phyloP scores from a whole-genome alignment of 2,888 invertebrate species.

The Vesta saturnalis region DNA sequence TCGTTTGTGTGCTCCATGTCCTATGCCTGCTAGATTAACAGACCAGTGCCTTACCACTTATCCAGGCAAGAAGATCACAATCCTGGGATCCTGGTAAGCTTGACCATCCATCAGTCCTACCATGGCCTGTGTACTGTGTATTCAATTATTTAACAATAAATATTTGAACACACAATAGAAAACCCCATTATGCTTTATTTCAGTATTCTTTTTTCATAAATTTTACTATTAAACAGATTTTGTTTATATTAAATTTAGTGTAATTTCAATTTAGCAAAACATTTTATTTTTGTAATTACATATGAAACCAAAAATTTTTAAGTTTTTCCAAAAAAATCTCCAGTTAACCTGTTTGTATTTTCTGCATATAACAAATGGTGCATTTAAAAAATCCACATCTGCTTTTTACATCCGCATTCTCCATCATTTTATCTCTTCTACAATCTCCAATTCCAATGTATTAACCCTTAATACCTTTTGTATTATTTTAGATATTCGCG shows the following conservation, averaged over 20 bases:
- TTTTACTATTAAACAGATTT: too few relatives aligned
- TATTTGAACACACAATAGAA: constrained; percentile 19
- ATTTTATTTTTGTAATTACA: too few relatives aligned
- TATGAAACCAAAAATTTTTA: too few relatives aligned
- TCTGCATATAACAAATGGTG: constrained; percentile 17
- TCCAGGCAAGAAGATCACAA: constrained; percentile 57
- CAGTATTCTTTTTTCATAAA: too few relatives aligned
- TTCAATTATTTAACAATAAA: constrained; percentile 20
- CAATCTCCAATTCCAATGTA: constrained; percentile 7
- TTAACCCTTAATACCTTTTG: constrained; percentile 11
- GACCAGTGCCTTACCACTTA: constrained; percentile 58
- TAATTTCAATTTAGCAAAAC: too few relatives aligned
- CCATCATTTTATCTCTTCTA: constrained; percentile 28
- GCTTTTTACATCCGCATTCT: constrained; percentile 24
- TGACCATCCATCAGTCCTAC: constrained; percentile 55
- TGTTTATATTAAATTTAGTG: too few relatives aligned
- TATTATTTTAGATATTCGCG: not conserved
- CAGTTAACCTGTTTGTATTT: constrained; percentile 16
- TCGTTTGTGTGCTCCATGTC: constrained; percentile 56
- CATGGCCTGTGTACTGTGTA: constrained; percentile 22
- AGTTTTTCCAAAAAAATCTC: not conserved
- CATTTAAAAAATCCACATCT: constrained; percentile 25
- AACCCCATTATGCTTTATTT: not conserved
- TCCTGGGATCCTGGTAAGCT: constrained; percentile 58
- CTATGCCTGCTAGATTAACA: constrained; percentile 57